A percentile compares a stretch with the other conserved stretches of the same genome.
Conservation (phyloP, 2,113 vertebrate species). For the Chaetops frenatus region DNA sequence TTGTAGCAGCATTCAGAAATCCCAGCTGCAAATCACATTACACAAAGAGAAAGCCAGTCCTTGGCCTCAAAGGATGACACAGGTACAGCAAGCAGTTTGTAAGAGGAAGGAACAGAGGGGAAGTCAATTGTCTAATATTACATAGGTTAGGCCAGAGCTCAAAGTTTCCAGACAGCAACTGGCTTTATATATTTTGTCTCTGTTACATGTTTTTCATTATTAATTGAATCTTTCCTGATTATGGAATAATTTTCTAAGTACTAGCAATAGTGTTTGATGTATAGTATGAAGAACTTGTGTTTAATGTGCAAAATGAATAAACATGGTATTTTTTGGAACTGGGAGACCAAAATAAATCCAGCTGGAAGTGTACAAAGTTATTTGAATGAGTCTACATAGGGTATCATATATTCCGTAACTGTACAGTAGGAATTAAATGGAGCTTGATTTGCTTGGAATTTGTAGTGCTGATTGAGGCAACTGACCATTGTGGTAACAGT, state of each 20-base stretch:
- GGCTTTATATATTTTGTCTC: not conserved
- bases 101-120: not conserved
- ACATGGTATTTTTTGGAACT: not conserved
- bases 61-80: conserved; percentile 9
- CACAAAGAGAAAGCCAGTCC: not conserved
- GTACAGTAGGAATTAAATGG: not conserved
- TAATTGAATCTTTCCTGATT: not conserved
- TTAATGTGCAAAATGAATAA: not conserved
- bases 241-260: not conserved
- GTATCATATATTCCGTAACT: not conserved
- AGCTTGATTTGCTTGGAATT: not conserved
- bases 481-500: not conserved
- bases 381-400: not conserved
- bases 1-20: conserved; percentile 15
- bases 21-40: conserved; percentile 41
- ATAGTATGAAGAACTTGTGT: not conserved
- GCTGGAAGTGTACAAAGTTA: not conserved
- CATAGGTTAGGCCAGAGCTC: not conserved
- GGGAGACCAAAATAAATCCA: not conserved
- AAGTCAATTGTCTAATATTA: not conserved
- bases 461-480: not conserved
- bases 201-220: not conserved
- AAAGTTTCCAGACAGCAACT: not conserved
- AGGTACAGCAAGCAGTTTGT: conserved; percentile 42
- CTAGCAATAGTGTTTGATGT: not conserved